Percentiles rank a stretch among this genome's conserved stretches.
These are phyloP conservation scores for Julus scandinavius DNA, from an alignment of 2,888 invertebrate genomes.

Conservation along the genomic window DNA sequence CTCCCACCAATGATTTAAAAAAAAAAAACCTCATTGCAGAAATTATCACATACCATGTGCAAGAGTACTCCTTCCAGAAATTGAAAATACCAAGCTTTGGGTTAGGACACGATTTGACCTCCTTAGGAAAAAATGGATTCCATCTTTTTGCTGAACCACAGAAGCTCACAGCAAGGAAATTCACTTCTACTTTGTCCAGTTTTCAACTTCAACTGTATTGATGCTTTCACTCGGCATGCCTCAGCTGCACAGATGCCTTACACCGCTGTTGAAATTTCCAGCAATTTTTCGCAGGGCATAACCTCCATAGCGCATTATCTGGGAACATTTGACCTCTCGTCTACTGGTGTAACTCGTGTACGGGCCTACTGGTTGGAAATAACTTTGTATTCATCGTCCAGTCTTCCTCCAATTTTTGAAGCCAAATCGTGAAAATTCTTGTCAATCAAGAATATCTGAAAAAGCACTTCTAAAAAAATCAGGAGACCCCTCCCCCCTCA, in stretches of 20 bases:
- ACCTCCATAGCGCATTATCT: no score
- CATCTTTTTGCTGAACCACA: no score
- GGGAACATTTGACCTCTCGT: background rate
- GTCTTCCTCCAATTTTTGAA: background rate
- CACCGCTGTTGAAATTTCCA: no score
- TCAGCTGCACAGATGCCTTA: no score
- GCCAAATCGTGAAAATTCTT: background rate
- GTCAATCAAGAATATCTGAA: background rate
- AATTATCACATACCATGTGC: background rate
- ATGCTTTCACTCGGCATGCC: no score
- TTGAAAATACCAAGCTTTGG: background rate
- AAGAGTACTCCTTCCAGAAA: background rate
- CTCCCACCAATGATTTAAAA: background rate
- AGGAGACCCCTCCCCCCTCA: background rate
- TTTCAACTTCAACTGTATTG: no score
- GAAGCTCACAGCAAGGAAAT: no score
- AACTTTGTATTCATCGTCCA: background rate
- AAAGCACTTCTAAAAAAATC: background rate
- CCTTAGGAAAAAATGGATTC: background rate
- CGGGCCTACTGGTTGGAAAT: background rate
- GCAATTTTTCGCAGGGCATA: no score
- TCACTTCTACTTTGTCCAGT: no score
- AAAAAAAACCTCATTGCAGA: constrained; percentile 7
- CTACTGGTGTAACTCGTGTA: background rate
- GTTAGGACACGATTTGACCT: background rate